These are phyloP conservation scores for Cantharis rufa DNA, from an alignment of 2,888 invertebrate species.

Conservation along the genomic window DNA sequence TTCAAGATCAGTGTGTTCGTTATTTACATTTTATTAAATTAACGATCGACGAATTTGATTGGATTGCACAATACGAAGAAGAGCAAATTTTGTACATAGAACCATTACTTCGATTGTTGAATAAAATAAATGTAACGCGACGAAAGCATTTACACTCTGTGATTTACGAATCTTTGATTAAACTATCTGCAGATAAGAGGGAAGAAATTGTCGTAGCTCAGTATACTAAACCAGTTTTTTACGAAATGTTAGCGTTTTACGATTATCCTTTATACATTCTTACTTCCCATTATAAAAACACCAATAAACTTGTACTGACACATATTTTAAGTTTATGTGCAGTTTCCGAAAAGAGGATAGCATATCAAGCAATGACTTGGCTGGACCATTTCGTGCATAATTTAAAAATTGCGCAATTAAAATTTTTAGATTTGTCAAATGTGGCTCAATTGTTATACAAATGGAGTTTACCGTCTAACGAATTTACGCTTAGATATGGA, in stretches of 20 bases:
- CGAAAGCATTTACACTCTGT: not conserved
- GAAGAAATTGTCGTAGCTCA: not conserved
- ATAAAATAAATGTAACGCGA: not conserved
- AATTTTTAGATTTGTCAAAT: not conserved
- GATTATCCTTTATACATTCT: not conserved
- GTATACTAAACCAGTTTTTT: not conserved
- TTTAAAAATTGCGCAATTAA: not conserved
- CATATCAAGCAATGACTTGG: not conserved
- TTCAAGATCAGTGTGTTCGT: not conserved
- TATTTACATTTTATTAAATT: conserved; percentile 16
- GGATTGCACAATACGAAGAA: conserved; percentile 4
- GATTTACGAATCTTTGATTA: not conserved
- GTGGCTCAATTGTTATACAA: not conserved
- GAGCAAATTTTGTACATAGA: not conserved
- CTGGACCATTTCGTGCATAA: not conserved
- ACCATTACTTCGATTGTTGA: not conserved
- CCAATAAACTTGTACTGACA: not conserved
- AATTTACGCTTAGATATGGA: not conserved
- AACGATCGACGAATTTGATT: not conserved
- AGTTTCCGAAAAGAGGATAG: not conserved
- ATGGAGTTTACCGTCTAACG: conserved; percentile 1
- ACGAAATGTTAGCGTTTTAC: not conserved
- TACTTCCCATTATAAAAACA: not conserved
- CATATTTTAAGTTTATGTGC: not conserved
- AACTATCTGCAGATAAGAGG: not conserved